Conservation (phyloP, 2,113 vertebrate species). For the Catharus fuscescens region DNA sequence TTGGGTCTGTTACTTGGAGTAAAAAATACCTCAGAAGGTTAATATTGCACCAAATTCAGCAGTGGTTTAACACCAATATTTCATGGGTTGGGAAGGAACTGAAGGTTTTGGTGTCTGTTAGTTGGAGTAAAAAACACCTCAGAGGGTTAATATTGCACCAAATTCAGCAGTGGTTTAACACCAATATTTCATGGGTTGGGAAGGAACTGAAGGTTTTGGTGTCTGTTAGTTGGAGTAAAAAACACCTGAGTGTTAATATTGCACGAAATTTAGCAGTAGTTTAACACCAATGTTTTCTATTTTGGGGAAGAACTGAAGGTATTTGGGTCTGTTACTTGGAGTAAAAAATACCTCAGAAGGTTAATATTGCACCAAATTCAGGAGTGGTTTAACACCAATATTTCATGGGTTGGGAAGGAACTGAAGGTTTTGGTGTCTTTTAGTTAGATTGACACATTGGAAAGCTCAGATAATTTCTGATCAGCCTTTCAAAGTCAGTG, state of each 20-base stretch:
- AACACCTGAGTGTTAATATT: too few relatives aligned
- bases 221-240: too few relatives aligned
- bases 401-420: not conserved
- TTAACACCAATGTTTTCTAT: too few relatives aligned
- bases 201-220: not conserved
- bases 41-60: not conserved
- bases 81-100: not conserved
- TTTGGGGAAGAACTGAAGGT: too few relatives aligned
- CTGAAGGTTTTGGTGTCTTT: not conserved
- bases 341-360: too few relatives aligned
- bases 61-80: fast-evolving
- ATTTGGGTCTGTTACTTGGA: not conserved
- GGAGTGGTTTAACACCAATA: too few relatives aligned
- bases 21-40: not conserved
- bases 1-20: too few relatives aligned
- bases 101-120: not conserved
- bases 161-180: too few relatives aligned
- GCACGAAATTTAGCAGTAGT: too few relatives aligned
- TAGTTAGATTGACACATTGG: not conserved
- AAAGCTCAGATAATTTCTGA: not conserved
- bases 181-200: not conserved
- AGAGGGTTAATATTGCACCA: too few relatives aligned
- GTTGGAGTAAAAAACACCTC: too few relatives aligned
- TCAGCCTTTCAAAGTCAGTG: not conserved
- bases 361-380: too few relatives aligned